Percentiles rank a stretch among this genome's conserved stretches.
Conservation (phyloP, 2,797 vertebrate species). For the Gouania willdenowi region DNA sequence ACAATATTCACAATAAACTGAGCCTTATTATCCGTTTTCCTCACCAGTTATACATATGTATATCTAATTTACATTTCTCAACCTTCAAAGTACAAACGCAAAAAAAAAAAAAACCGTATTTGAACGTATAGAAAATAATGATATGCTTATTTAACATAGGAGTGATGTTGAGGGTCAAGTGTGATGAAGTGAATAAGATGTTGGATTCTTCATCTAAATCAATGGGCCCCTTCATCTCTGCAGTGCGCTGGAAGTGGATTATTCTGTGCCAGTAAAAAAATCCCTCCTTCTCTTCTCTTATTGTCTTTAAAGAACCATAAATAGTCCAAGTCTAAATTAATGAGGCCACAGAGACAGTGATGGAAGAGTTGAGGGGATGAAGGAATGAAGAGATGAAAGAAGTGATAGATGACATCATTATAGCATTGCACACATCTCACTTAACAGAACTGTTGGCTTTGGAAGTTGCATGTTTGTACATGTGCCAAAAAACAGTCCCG, state of each 20-base stretch:
- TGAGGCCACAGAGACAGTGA: conserved; percentile 64
- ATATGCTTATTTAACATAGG: conserved; percentile 41
- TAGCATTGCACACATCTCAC: conserved; percentile 65
- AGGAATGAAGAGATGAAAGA: conserved; percentile 64
- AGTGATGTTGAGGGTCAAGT: conserved; percentile 53
- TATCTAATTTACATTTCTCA: no score
- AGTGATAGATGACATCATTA: conserved; percentile 77
- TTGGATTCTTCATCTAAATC: conserved; percentile 39
- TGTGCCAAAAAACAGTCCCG: conserved; percentile 35
- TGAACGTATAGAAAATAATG: no score
- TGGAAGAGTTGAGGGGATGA: conserved; percentile 57
- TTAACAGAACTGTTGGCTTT: conserved; percentile 70
- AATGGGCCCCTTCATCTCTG: conserved; percentile 44
- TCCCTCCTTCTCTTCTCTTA: conserved; percentile 50
- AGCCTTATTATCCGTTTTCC: no score
- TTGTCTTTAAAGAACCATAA: conserved; percentile 71
- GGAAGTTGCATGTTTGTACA: conserved; percentile 52
- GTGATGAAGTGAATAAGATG: conserved; percentile 58
- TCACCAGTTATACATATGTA: no score
- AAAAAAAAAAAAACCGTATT: no score
- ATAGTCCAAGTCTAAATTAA: conserved; percentile 68
- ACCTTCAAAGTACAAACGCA: no score
- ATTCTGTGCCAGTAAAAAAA: conserved; percentile 49
- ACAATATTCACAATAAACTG: no score
- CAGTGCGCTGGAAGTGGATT: conserved; percentile 40